Conservation (phyloP, 1,140 invertebrate genomes). For the Ceratosolen solmsi region DNA sequence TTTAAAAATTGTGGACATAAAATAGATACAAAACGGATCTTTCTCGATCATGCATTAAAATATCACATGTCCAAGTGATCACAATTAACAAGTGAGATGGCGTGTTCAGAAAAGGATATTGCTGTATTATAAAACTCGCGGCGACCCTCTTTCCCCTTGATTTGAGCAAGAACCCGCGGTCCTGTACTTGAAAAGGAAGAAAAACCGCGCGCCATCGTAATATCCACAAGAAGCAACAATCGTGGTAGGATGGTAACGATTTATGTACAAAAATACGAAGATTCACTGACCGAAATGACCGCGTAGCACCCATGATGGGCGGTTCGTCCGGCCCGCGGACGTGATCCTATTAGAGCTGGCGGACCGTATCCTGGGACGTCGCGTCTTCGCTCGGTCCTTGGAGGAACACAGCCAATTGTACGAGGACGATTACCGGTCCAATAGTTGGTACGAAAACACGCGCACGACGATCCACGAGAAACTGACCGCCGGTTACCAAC, state of each 20-base stretch:
- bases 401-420: not conserved
- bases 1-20: too few relatives aligned
- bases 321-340: slow-evolving; percentile 38
- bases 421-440: not conserved
- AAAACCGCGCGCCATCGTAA: not conserved
- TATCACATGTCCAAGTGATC: too few relatives aligned
- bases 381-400: not conserved
- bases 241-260: not conserved
- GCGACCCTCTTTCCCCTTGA: too few relatives aligned
- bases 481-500: slow-evolving; percentile 63
- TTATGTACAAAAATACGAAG: not conserved
- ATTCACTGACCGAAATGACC: slow-evolving; percentile 42
- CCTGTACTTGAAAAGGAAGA: not conserved
- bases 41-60: too few relatives aligned
- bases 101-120: too few relatives aligned
- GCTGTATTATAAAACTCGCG: too few relatives aligned
- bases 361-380: slow-evolving; percentile 15
- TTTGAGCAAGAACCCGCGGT: not conserved
- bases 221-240: too few relatives aligned
- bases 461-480: slow-evolving; percentile 61
- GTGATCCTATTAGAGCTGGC: slow-evolving; percentile 6
- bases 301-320: slow-evolving; percentile 23
- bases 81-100: too few relatives aligned
- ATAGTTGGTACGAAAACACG: slow-evolving; percentile 45
- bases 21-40: too few relatives aligned